phyloP scores from a whole-genome alignment of 2,888 invertebrate species.

The Julus scanicus region DNA sequence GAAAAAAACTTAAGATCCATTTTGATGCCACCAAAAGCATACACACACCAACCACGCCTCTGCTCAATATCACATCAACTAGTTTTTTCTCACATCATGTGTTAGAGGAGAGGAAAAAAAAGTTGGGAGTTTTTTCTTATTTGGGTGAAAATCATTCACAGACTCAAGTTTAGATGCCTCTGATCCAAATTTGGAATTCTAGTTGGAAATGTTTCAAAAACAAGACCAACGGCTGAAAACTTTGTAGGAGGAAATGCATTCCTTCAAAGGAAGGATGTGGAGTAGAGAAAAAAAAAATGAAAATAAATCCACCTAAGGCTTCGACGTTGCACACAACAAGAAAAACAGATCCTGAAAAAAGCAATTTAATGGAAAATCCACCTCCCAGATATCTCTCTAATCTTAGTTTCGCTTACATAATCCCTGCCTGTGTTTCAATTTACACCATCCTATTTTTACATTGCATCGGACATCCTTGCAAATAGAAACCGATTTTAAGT shows the following conservation, averaged over 20 bases:
- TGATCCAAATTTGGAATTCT: neutral
- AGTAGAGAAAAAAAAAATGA: neutral
- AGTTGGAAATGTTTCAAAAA: slow-evolving; percentile 8
- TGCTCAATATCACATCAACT: neutral
- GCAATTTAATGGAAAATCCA: slow-evolving; percentile 10
- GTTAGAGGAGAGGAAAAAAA: no score
- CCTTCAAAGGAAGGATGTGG: neutral
- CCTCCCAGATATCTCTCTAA: slow-evolving; percentile 5
- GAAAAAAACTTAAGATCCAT: neutral
- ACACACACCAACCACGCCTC: neutral
- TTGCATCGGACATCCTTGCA: neutral
- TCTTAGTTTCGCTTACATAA: slow-evolving; percentile 2
- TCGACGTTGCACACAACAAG: neutral
- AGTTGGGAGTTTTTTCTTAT: neutral
- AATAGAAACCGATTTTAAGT: neutral
- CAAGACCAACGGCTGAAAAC: slow-evolving; percentile 20
- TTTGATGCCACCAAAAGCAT: neutral
- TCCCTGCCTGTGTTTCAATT: slow-evolving; percentile 36
- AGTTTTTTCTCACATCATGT: no score
- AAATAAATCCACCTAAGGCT: neutral
- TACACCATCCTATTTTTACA: slow-evolving; percentile 36
- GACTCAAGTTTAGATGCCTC: neutral
- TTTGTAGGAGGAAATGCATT: neutral
- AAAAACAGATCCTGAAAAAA: slow-evolving; percentile 39
- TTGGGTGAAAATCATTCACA: neutral